Conservation (phyloP, 2,113 vertebrate species). For the Mobula hypostoma region DNA sequence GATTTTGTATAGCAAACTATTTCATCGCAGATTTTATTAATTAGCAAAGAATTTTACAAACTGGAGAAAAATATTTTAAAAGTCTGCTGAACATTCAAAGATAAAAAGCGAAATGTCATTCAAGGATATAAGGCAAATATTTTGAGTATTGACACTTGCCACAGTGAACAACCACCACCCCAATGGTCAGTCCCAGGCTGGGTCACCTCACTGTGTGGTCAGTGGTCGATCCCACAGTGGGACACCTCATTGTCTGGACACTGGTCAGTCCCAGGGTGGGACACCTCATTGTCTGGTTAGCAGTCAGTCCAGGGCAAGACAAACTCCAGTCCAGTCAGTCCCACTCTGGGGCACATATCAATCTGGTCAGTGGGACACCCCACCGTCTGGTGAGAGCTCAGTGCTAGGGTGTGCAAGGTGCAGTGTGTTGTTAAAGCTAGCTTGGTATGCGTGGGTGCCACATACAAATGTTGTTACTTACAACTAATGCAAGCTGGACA, state of each 20-base stretch:
- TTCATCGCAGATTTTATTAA: background rate
- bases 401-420: background rate
- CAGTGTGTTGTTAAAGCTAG: background rate
- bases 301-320: background rate
- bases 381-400: background rate
- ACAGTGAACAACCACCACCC: background rate
- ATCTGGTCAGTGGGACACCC: background rate
- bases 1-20: background rate
- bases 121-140: background rate
- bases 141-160: background rate
- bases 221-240: background rate
- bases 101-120: background rate
- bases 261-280: background rate
- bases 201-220: background rate
- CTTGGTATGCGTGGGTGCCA: background rate
- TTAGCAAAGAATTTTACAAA: constrained; percentile 33
- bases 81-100: background rate
- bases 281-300: too few relatives aligned
- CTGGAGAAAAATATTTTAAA: constrained; percentile 30
- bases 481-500: background rate
- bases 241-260: background rate
- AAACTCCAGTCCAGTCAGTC: too few relatives aligned
- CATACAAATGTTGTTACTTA: background rate
- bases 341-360: too few relatives aligned
- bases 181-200: background rate